Evolutionary conservation across 2,113 vertebrate species (phyloP).

Genomic region (Mohoua ochrocephala): DNA sequence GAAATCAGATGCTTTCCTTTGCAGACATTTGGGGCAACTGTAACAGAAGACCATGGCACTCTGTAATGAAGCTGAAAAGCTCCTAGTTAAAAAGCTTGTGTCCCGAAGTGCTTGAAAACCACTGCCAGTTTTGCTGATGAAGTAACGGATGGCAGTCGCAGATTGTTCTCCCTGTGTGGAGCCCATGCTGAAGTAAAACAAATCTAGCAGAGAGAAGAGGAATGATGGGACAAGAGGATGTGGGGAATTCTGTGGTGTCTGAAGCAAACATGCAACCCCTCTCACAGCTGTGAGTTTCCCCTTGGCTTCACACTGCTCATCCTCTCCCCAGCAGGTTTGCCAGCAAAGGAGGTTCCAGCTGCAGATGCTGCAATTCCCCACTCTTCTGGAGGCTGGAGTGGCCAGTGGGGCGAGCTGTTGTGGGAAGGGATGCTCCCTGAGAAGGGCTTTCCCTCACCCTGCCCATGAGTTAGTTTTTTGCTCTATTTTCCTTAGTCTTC

Average conservation of each 20-base stretch:
- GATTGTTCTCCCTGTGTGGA: background rate
- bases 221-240: background rate
- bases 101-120: background rate
- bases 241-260: fast-evolving
- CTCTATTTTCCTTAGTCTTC: background rate
- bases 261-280: fast-evolving
- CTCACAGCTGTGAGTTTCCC: background rate
- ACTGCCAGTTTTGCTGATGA: background rate
- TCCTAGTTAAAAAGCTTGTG: background rate
- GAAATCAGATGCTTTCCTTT: background rate
- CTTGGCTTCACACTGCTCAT: background rate
- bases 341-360: background rate
- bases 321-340: background rate
- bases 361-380: background rate
- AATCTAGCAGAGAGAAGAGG: background rate
- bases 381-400: background rate
- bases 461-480: background rate
- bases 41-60: background rate
- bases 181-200: fast-evolving
- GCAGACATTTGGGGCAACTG: background rate
- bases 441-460: background rate
- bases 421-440: background rate
- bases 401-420: background rate
- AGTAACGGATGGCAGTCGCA: background rate
- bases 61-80: background rate